phyloP scores from a whole-genome alignment of 2,113 vertebrate genomes.

The Cacatua alba region DNA sequence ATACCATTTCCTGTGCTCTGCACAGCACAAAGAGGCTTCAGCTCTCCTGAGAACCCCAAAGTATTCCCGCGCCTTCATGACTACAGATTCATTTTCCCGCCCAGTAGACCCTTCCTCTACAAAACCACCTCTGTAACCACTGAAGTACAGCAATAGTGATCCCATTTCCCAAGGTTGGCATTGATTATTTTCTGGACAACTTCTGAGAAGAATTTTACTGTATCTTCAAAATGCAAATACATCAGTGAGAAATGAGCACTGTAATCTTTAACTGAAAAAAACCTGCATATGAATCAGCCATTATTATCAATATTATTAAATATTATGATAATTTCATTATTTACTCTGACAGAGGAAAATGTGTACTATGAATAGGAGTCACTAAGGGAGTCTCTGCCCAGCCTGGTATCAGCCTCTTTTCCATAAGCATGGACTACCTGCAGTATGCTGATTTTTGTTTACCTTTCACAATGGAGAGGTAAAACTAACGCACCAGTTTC shows the following conservation, averaged over 20 bases:
- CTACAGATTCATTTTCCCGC: neutral
- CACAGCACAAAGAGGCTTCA: neutral
- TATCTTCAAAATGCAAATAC: neutral
- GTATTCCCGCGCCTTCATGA: neutral
- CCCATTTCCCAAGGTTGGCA: neutral
- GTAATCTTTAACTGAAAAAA: neutral
- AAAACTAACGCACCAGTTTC: neutral
- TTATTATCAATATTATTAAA: neutral
- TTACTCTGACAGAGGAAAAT: neutral
- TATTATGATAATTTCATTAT: slow-evolving; percentile 9
- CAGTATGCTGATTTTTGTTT: slow-evolving; percentile 3
- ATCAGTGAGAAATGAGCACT: neutral
- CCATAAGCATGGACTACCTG: neutral
- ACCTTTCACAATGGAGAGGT: neutral
- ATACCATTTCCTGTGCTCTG: neutral
- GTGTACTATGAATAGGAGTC: neutral
- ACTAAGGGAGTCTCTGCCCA: neutral
- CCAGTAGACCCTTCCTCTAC: neutral
- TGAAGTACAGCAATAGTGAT: neutral
- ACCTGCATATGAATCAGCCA: neutral
- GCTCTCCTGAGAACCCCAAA: neutral
- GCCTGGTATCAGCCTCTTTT: neutral
- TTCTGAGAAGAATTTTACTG: neutral
- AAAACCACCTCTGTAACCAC: neutral
- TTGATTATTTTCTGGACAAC: neutral